phyloP scores from a whole-genome alignment of 2,888 invertebrate species.

The Cantharis rufa region DNA sequence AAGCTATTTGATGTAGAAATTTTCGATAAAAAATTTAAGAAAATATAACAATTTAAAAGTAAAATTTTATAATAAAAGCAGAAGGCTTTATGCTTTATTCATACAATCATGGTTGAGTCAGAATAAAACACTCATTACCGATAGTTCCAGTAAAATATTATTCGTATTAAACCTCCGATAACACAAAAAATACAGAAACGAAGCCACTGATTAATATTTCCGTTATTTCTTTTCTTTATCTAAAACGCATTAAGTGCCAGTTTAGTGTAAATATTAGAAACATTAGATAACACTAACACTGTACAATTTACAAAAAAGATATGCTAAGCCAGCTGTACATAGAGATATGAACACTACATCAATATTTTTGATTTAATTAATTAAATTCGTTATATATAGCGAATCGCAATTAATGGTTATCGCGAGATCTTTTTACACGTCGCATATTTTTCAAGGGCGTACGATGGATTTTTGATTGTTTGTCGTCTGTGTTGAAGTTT shows the following conservation, averaged over 20 bases:
- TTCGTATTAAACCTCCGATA: neutral
- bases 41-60: neutral
- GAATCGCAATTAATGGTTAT: too few relatives aligned
- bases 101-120: neutral
- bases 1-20: neutral
- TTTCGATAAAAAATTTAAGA: neutral
- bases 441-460: too few relatives aligned
- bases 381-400: too few relatives aligned
- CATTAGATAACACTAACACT: neutral
- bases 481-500: too few relatives aligned
- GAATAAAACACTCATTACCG: neutral
- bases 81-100: neutral
- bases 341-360: neutral
- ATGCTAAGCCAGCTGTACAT: neutral
- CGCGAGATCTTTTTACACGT: too few relatives aligned
- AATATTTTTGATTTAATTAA: too few relatives aligned
- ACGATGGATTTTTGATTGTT: too few relatives aligned
- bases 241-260: neutral
- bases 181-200: neutral
- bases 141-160: neutral
- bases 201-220: neutral
- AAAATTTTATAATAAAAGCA: neutral
- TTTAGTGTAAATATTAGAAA: neutral
- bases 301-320: neutral
- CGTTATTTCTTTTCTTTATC: neutral